Evolutionary conservation across 30 jellyfish, hydroid and myxozoan species (phyloP), one percentile per base, ranked within the genome.

Genomic region (Sanderia malayensis): DNA sequence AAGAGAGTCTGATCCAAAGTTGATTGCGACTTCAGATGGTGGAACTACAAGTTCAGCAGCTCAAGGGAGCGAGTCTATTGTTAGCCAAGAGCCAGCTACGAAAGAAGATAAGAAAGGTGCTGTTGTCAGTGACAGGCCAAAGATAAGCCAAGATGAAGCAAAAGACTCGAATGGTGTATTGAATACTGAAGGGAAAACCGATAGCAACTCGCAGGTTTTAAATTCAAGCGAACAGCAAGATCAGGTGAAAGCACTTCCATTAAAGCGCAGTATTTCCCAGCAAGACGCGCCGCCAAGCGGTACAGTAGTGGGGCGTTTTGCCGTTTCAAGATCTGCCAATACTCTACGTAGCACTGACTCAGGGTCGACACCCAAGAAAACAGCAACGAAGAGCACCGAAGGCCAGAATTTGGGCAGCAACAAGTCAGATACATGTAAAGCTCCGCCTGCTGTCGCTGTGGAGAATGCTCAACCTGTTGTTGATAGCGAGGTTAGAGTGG

Each of bases 251-350:
- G 25, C 32, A 24, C 52, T 13, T 13, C 52, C 10, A 37, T 13
- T 37, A 13, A 37, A 37, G 10, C 13, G 52, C 52, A 37, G 52
- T 13, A 37, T 13, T 37, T 37, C 52, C 10, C 52, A 37, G 52
- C 52, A 37, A 13, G 52, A 37, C 13, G 6, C 52, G 6, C 10
- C 13, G 10, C 13, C 52, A 37, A 13, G 52, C 52, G 13, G 52
- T 37, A 37, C 52, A 37, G 52, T 37, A 18, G 64, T 49, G 11
- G 64, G 64, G 24, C 64, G 64, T 3, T 49, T 49, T 49, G 64
- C 64, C 2, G 64, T 49, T 15, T 49, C 64, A 15, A 49, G 18
- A 19, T 49, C 64, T 2, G 64, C 64, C 6, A 24, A 11, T 2
- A 24, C 64, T 49, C 18, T 49, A 18, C 4, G 18, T 24, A 8